phyloP scores from a whole-genome alignment of 53 echinoderm and acorn worm genomes.

The Holothuria scabra region DNA sequence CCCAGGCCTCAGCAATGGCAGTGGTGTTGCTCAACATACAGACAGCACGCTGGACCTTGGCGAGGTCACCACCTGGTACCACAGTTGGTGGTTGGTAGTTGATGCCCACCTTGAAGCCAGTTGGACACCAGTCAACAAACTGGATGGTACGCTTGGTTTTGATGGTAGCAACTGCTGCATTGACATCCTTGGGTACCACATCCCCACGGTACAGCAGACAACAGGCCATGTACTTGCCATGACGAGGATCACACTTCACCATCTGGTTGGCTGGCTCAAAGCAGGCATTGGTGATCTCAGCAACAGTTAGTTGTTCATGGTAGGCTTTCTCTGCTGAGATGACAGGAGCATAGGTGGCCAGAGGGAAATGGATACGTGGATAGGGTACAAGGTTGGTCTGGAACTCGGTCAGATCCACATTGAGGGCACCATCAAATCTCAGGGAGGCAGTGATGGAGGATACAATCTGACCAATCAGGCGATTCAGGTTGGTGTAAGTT shows the following conservation, averaged over 20 bases:
- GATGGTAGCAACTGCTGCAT: constrained; percentile 88
- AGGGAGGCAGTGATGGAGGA: constrained; percentile 68
- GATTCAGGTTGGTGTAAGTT: constrained; percentile 59
- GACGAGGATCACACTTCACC: constrained; percentile 97
- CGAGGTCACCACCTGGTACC: constrained; percentile 96
- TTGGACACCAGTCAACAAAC: constrained; percentile 99
- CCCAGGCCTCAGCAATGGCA: constrained; percentile 95
- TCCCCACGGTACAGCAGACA: constrained; percentile 91
- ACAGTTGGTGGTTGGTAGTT: constrained; percentile 98
- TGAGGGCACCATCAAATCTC: constrained; percentile 35
- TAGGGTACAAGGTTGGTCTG: constrained; percentile 41
- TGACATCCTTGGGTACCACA: constrained; percentile 95
- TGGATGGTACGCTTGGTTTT: constrained; percentile 98
- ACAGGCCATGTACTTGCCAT: constrained; percentile 97
- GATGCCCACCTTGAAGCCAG: constrained; percentile 98
- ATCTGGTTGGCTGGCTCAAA: constrained; percentile 95
- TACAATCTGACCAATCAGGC: constrained; percentile 57
- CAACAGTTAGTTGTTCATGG: constrained; percentile 87
- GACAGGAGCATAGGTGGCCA: constrained; percentile 90
- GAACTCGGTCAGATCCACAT: constrained; percentile 41
- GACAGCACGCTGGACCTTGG: constrained; percentile 97
- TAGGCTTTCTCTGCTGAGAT: constrained; percentile 95
- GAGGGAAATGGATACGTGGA: constrained; percentile 61
- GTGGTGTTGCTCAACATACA: constrained; percentile 99
- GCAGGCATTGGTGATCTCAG: constrained; percentile 88